Evolutionary conservation across 2,888 invertebrate genomes (phyloP).

Genomic region (Cosmia trapezina): DNA sequence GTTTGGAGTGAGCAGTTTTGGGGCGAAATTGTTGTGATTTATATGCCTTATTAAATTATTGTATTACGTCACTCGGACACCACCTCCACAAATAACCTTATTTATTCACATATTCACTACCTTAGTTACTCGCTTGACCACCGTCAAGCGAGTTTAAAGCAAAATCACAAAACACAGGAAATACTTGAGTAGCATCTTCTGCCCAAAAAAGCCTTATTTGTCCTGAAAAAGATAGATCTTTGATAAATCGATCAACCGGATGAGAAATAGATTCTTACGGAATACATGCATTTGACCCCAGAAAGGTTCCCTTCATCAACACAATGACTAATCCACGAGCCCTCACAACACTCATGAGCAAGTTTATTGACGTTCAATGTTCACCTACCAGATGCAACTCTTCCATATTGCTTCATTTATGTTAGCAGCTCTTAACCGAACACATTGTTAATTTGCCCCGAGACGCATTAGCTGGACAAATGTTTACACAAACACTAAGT

Average conservation of each 20-base stretch:
- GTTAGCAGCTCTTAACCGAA: slow-evolving; percentile 41
- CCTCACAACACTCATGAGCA: slow-evolving; percentile 13
- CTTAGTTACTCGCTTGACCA: too few relatives aligned
- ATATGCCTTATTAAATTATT: not conserved
- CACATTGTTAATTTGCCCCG: slow-evolving; percentile 55
- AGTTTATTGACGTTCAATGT: slow-evolving; percentile 32
- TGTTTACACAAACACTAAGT: slow-evolving; percentile 50
- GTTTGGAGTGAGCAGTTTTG: slow-evolving; percentile 13
- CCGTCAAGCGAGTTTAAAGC: too few relatives aligned
- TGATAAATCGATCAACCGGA: not conserved
- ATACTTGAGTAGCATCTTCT: not conserved
- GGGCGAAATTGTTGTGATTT: not conserved
- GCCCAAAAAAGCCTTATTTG: not conserved
- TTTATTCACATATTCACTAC: too few relatives aligned
- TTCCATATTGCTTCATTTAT: slow-evolving; percentile 49
- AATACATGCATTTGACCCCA: not conserved
- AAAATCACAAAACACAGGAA: too few relatives aligned
- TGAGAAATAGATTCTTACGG: not conserved
- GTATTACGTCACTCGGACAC: not conserved
- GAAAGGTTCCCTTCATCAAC: not conserved
- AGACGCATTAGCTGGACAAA: slow-evolving; percentile 62
- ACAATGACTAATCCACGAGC: slow-evolving; percentile 19
- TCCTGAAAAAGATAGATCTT: not conserved
- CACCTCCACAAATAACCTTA: not conserved
- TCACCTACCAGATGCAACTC: slow-evolving; percentile 50